Conservation (phyloP, 2,888 invertebrate species). For the Thymelicus lineola region DNA sequence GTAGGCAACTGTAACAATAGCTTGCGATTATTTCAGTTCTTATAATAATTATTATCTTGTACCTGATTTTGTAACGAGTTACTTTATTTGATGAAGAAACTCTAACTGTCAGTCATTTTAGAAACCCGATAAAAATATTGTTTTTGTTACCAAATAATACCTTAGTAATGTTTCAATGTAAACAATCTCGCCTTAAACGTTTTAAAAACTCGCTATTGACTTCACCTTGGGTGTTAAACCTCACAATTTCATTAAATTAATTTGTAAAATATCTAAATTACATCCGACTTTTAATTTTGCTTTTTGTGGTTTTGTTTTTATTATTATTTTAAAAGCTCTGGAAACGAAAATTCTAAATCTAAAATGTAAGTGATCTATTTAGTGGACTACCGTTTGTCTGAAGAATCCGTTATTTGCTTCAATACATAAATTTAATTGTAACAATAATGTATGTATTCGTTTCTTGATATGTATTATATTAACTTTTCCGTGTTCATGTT, state of each 20-base stretch:
- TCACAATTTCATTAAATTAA: not conserved
- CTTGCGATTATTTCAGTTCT: conserved; percentile 30
- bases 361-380: too few species aligned
- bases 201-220: not conserved
- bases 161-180: not conserved
- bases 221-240: not conserved
- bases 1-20: not conserved
- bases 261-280: not conserved
- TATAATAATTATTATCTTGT: conserved; percentile 24
- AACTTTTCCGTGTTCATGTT: too few species aligned
- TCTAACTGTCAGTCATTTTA: not conserved
- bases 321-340: too few species aligned
- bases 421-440: too few species aligned
- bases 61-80: conserved; percentile 15
- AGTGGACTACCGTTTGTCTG: too few species aligned
- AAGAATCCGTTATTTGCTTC: too few species aligned
- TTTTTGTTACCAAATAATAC: not conserved
- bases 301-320: not conserved
- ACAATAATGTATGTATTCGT: too few species aligned
- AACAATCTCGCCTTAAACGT: not conserved
- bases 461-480: too few species aligned
- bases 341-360: too few species aligned
- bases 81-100: conserved; percentile 12
- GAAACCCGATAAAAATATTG: not conserved
- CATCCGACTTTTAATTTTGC: not conserved